Conservation (phyloP, 2,113 vertebrate genomes). For the Ramphastos sulfuratus region DNA sequence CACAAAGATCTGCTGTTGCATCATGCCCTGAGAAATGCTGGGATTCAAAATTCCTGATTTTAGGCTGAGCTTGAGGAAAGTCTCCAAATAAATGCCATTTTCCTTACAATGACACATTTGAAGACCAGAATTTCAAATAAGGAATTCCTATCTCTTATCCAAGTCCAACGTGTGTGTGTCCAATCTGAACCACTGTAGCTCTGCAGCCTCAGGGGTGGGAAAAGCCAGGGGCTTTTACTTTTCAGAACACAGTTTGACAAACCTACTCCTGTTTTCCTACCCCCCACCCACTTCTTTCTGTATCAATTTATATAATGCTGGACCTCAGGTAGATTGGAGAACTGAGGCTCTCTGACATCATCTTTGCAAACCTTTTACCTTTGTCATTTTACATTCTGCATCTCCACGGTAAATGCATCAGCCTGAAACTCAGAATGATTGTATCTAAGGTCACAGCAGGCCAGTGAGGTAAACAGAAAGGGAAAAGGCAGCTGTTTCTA, state of each 20-base stretch:
- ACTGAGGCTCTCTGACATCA: neutral
- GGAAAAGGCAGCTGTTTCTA: neutral
- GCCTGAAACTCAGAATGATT: neutral
- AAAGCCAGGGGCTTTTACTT: neutral
- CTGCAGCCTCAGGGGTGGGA: too few relatives aligned
- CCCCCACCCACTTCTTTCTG: neutral
- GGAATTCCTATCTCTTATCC: neutral
- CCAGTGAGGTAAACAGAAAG: neutral
- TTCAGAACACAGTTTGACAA: neutral
- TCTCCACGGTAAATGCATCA: neutral
- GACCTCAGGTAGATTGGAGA: neutral
- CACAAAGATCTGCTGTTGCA: neutral
- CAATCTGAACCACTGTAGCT: neutral
- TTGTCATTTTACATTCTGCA: neutral
- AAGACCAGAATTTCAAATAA: conserved; percentile 29
- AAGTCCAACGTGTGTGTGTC: neutral
- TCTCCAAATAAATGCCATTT: neutral
- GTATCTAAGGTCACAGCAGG: neutral
- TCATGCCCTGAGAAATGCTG: neutral
- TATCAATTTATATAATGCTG: neutral
- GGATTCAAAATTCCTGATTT: neutral
- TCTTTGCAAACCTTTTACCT: neutral
- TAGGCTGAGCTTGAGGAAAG: neutral
- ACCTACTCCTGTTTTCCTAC: neutral
- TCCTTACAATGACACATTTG: neutral